These are phyloP conservation scores for Gymnobelideus leadbeateri DNA, from an alignment of 2,113 vertebrate genomes.

Conservation along the genomic window DNA sequence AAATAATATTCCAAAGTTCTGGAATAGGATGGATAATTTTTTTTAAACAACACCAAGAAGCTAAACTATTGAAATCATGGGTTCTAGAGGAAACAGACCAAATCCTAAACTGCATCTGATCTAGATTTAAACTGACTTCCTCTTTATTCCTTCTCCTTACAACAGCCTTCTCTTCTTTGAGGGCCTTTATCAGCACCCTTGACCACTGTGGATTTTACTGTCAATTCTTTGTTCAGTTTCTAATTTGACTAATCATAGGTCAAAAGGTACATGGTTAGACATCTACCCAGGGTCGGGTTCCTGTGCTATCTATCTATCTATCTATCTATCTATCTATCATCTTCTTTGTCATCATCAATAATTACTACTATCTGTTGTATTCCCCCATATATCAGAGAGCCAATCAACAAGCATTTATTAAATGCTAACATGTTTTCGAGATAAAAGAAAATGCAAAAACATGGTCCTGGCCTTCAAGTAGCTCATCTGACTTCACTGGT, in stretches of 20 bases:
- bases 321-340: too few relatives aligned
- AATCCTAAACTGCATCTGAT: not conserved
- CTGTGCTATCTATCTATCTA: not conserved
- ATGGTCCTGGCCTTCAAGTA: not conserved
- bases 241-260: not conserved
- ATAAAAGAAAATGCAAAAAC: not conserved
- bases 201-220: conserved; percentile 15
- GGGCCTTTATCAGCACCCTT: conserved; percentile 27
- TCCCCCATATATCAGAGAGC: not conserved
- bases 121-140: not conserved
- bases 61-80: not conserved
- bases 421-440: not conserved
- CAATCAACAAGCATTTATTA: conserved; percentile 34
- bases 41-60: not conserved
- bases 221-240: conserved; percentile 12
- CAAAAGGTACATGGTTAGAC: not conserved
- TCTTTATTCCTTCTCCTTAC: conserved; percentile 44
- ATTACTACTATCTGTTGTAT: not conserved
- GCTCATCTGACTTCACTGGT: not conserved
- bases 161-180: conserved; percentile 12
- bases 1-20: conserved; percentile 4
- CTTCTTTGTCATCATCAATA: not conserved
- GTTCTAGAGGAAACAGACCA: not conserved
- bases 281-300: not conserved
- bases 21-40: conserved; percentile 42